Percentiles rank a stretch among this genome's conserved stretches.
phyloP scores from a whole-genome alignment of 2,797 vertebrate species.

The Enteromius afrohamiltoni region DNA sequence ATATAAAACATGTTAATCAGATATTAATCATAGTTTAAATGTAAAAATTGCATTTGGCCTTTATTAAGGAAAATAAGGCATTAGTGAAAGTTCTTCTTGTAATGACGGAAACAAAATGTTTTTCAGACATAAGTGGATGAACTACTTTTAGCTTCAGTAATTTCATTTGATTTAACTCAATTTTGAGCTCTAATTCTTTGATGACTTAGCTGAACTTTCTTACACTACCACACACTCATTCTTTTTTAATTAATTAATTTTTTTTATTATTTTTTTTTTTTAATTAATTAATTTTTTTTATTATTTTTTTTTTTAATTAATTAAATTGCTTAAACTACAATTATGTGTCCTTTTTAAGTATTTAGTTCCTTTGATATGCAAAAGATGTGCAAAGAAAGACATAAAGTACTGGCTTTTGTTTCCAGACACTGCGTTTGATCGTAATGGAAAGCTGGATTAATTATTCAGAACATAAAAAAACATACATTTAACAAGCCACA shows the following conservation, averaged over 20 bases:
- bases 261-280: neutral
- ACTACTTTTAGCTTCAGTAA: neutral
- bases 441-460: slow-evolving; percentile 8
- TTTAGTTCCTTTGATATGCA: slow-evolving; percentile 14
- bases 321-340: neutral
- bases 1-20: neutral
- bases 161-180: neutral
- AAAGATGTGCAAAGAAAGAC: neutral
- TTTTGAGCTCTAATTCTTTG: neutral
- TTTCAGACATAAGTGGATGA: neutral
- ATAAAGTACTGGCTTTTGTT: neutral
- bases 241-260: neutral
- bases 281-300: too few relatives aligned
- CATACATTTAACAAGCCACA: slow-evolving; percentile 13
- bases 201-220: neutral
- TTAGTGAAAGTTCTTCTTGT: neutral
- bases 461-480: slow-evolving; percentile 16
- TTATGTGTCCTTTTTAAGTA: neutral
- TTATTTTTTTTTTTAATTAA: neutral
- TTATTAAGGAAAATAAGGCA: neutral
- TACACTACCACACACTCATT: neutral
- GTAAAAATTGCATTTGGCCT: neutral
- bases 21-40: neutral
- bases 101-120: neutral
- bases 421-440: neutral